Evolutionary conservation across 2,888 invertebrate genomes (phyloP), one percentile per base, ranked within the genome.

Genomic region (Caenorhabditis macrosperma): DNA sequence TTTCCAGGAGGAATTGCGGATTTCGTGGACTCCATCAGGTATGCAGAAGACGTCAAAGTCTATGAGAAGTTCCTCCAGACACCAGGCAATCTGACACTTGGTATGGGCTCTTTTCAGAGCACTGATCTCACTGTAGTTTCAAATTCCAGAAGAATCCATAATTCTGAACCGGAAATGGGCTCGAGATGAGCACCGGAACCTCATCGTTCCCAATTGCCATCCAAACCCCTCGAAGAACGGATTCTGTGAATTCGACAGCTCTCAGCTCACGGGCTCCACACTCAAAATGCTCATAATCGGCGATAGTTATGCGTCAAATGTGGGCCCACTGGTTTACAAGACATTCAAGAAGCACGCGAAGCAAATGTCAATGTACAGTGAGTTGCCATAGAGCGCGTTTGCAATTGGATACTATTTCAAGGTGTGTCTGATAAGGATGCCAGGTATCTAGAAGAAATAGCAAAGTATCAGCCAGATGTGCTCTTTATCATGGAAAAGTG

Each of bases 251-350:
- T 81, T 81, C 35, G 35, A 44, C 12, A 2, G 7, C 2, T 26
- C 24, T 10, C 3, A 1, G 15, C n/a, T 63, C 12, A 59, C 30
- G 2, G 81, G 81, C n/a, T n/a, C n/a, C 1, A 60, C 48, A 9
- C 33, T 48, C n/a, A 66, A 52, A 28, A 55, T 71, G 4, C 17
- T 72, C 2, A 24, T 81, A 6, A 22, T 81, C 0, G 81, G 81
- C 10, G 72, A 81, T 44, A 79, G 79, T 46, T 75, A 75, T 46
- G 44, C 68, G n/a, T 26, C 74, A 5, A 79, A 79, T 41, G 17
- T 75, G 20, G 74, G 28, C 2, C 12, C 22, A 44, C 20, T 79
- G 22, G 68, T 75, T 33, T 74, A 74, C 33, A 50, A 79, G 1
- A 55, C 28, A 2, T 77, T 69, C 35, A 35, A 30, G 26, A 48